Conservation (phyloP, 2,888 invertebrate species). For the Atherix ibis region DNA sequence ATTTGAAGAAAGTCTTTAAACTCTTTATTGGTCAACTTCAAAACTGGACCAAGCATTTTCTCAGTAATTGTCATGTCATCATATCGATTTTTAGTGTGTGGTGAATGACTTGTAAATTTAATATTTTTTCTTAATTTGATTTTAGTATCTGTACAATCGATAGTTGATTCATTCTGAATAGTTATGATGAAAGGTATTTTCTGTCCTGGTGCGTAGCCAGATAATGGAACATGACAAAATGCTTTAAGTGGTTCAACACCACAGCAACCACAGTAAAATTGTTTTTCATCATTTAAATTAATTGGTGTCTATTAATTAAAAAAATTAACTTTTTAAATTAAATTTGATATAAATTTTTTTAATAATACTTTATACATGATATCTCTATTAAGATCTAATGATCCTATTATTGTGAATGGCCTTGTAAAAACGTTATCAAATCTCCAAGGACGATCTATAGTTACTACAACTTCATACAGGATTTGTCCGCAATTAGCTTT, state of each 20-base stretch:
- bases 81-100: conserved; percentile 28
- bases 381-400: conserved; percentile 58
- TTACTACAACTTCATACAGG: conserved; percentile 59
- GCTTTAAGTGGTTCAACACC: conserved; percentile 1
- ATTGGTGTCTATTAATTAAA: conserved; percentile 1
- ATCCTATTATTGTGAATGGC: conserved; percentile 57
- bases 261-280: conserved; percentile 2
- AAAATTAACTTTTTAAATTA: not conserved
- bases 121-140: conserved; percentile 49
- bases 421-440: conserved; percentile 68
- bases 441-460: conserved; percentile 70
- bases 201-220: conserved; percentile 64
- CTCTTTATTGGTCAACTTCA: conserved; percentile 42
- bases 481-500: conserved; percentile 58
- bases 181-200: conserved; percentile 51
- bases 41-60: conserved; percentile 40
- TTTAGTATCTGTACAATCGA: conserved; percentile 45
- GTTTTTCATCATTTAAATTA: not conserved
- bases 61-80: conserved; percentile 27
- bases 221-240: conserved; percentile 43
- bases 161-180: conserved; percentile 59
- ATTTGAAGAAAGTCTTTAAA: conserved; percentile 48
- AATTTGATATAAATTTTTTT: not conserved
- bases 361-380: conserved; percentile 4
- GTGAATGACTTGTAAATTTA: conserved; percentile 28